These are phyloP conservation scores for Cybosia mesomella DNA, from an alignment of 2,888 invertebrate species.

Conservation along the genomic window DNA sequence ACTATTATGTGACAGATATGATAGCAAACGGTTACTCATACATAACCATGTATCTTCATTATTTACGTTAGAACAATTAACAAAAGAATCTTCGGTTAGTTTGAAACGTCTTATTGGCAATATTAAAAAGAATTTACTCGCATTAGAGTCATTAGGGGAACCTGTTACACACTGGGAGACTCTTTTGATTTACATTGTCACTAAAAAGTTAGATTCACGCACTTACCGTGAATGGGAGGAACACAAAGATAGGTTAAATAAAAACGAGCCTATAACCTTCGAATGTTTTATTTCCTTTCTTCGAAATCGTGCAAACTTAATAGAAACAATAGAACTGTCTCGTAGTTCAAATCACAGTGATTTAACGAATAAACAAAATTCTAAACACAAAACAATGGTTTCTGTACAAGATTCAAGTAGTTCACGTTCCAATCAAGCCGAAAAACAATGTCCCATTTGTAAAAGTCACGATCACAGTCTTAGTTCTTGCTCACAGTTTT, in stretches of 20 bases:
- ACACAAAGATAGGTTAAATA: no score
- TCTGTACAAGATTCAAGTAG: not conserved
- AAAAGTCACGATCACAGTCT: not conserved
- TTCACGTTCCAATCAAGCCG: not conserved
- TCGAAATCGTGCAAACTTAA: no score
- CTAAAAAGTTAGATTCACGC: not conserved
- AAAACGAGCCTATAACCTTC: no score
- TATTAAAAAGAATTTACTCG: not conserved
- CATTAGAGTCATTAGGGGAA: constrained; percentile 3
- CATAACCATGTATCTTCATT: not conserved
- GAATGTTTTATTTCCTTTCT: no score
- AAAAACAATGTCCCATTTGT: not conserved
- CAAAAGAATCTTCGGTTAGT: constrained; percentile 1
- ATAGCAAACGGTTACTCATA: no score
- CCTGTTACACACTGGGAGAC: not conserved
- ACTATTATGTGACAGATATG: not conserved
- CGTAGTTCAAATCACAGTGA: not conserved
- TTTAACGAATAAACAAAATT: not conserved
- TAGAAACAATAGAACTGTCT: no score
- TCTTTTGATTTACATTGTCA: not conserved
- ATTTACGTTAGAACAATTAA: not conserved
- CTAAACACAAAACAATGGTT: constrained; percentile 1
- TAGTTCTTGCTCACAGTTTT: constrained; percentile 13
- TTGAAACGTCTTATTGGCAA: not conserved
- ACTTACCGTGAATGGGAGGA: not conserved